Base-by-base conservation (phyloP, 2,113 vertebrate genomes). In the Shinisaurus crocodilurus region DNA sequence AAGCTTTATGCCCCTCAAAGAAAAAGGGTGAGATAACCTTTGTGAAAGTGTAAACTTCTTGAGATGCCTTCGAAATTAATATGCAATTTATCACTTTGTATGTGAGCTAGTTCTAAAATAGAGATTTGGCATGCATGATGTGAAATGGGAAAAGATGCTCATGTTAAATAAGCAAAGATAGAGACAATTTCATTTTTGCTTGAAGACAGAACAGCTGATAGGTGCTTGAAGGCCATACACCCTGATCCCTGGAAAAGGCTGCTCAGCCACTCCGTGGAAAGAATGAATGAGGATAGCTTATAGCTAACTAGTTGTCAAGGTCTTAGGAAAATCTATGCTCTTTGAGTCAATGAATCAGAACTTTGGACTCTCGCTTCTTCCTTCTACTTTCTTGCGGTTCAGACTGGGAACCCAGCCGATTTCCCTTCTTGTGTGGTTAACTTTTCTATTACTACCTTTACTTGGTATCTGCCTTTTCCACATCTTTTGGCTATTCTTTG, bases 341-440 rank as follows among this genome's bases (percentile, higher is more conserved):
- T 72, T 48, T n/a, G 43, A 67, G n/a, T 74, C 57, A 45, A 9
- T 87, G 82, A 89, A 50, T 76, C 43, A 77, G 72, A 85, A 63
- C 34, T 57, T 80, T 40, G 60, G n/a, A 90, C 65, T 90, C 25
- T 79, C 50, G 57, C 43, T 90, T 74, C 40, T 82, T 74, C 69
- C 80, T 50, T 81, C 63, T n/a, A 40, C 70, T 75, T 74, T 10
- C 32, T 89, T 89, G 72, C 13, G 6, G 63, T 81, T 81, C 63
- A 88, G 9, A 20, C 6, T 72, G 50, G 27, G 63, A 54, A 3
- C n/a, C 29, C 74, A 13, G 8, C 37, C 32, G 27, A 18, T 16
- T 63, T 89, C 34, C 5, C 13, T 43, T 65, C 57, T 77, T 29
- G 25, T 37, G 37, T 65, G 32, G 2, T 89, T 85, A 85, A 65